Evolutionary conservation across 1,140 invertebrate species (phyloP).

Genomic region (Leptestheria dahalacensis): DNA sequence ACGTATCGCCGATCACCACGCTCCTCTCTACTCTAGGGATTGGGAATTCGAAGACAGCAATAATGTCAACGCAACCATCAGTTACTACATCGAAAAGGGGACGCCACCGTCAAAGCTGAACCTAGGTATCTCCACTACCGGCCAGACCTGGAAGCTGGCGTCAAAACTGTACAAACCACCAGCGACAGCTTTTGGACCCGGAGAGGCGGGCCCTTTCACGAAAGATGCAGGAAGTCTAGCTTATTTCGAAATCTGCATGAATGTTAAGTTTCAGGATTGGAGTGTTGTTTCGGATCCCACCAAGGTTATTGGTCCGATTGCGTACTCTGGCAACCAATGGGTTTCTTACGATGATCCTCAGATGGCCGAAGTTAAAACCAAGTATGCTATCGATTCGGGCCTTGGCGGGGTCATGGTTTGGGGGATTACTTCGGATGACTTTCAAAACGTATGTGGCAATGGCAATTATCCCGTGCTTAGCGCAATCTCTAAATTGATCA

Average conservation of each 20-base stretch:
- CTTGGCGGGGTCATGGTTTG: slow-evolving; percentile 31
- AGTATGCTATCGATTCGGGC: slow-evolving; percentile 25
- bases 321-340: slow-evolving; percentile 73
- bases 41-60: not conserved
- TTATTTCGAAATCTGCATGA: too few relatives aligned
- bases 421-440: slow-evolving; percentile 78
- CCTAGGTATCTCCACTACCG: not conserved
- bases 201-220: slow-evolving; percentile 17
- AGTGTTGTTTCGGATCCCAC: too few relatives aligned
- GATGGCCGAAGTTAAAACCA: slow-evolving; percentile 53
- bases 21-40: slow-evolving; percentile 26
- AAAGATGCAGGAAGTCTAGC: slow-evolving; percentile 17
- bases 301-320: too few relatives aligned
- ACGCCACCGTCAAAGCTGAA: not conserved
- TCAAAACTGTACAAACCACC: too few relatives aligned
- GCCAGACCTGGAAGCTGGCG: slow-evolving; percentile 4
- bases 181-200: slow-evolving; percentile 9
- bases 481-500: too few relatives aligned
- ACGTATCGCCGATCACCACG: slow-evolving; percentile 29
- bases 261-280: too few relatives aligned
- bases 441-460: slow-evolving; percentile 42
- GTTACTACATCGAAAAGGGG: not conserved
- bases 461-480: slow-evolving; percentile 26
- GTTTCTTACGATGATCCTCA: slow-evolving; percentile 69
- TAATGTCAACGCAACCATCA: not conserved